Evolutionary conservation across 2,888 invertebrate genomes (phyloP).

Genomic region (Heliconius cydno): DNA sequence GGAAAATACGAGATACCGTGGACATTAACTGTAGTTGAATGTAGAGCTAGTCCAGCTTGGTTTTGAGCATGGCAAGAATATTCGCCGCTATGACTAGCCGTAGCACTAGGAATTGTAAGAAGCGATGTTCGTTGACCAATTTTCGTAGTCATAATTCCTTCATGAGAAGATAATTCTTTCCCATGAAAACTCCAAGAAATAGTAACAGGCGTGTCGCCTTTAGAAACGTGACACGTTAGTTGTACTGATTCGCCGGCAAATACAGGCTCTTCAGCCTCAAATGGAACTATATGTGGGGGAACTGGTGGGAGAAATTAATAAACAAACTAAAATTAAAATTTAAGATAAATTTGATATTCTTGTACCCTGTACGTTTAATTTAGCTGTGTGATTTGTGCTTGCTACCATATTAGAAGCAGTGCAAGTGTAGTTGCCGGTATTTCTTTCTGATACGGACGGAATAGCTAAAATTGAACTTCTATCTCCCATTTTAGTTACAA

Average conservation of each 20-base stretch:
- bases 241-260: constrained; percentile 86
- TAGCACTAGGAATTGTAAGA: constrained; percentile 85
- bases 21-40: constrained; percentile 85
- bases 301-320: constrained; percentile 50
- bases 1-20: constrained; percentile 83
- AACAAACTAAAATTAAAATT: constrained; percentile 57
- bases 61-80: constrained; percentile 88
- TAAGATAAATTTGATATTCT: constrained; percentile 58
- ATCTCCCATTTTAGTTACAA: constrained; percentile 83
- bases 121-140: constrained; percentile 86
- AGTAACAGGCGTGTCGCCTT: constrained; percentile 88
- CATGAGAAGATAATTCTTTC: constrained; percentile 78
- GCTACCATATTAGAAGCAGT: constrained; percentile 88
- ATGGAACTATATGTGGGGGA: constrained; percentile 85
- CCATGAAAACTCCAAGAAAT: constrained; percentile 90
- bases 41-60: constrained; percentile 85
- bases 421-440: constrained; percentile 91
- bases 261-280: constrained; percentile 84
- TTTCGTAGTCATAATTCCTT: constrained; percentile 83
- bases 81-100: constrained; percentile 87
- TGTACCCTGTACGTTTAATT: constrained; percentile 87
- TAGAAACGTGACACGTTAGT: constrained; percentile 85
- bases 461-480: constrained; percentile 86
- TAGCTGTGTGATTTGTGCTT: constrained; percentile 84
- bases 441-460: constrained; percentile 86